phyloP scores from a whole-genome alignment of 2,888 invertebrate genomes.

The Pyrrhosoma nymphula region DNA sequence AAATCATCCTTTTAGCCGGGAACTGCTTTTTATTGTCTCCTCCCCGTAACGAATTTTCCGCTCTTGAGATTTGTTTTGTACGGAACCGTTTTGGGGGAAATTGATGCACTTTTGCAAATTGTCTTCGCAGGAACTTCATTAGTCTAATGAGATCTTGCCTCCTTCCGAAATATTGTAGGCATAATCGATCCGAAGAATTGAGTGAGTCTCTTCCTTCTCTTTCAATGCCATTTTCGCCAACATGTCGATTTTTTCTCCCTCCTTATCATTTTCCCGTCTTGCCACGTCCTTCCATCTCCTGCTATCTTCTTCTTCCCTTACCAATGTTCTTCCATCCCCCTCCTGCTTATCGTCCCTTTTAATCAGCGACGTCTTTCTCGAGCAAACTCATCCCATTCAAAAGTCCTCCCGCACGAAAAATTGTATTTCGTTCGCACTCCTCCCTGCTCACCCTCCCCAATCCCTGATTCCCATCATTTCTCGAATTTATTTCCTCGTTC shows the following conservation, averaged over 20 bases:
- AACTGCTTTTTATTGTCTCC: background rate
- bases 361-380: background rate
- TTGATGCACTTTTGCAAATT: conserved; percentile 19
- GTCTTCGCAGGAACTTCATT: conserved; percentile 1
- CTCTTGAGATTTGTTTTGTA: background rate
- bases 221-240: background rate
- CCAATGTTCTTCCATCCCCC: background rate
- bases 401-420: background rate
- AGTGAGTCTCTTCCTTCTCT: background rate
- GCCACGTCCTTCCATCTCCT: background rate
- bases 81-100: background rate
- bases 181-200: background rate
- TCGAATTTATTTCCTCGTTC: background rate
- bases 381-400: background rate
- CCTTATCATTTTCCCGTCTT: background rate
- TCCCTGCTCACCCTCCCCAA: background rate
- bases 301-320: background rate
- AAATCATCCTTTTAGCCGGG: background rate
- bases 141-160: background rate
- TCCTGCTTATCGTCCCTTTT: background rate
- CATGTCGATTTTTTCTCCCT: background rate
- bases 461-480: background rate
- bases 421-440: background rate
- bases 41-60: background rate
- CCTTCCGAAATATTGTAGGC: background rate